These are phyloP conservation scores for Eurosta solidaginis DNA, from an alignment of 1,140 invertebrate species.

Conservation along the genomic window DNA sequence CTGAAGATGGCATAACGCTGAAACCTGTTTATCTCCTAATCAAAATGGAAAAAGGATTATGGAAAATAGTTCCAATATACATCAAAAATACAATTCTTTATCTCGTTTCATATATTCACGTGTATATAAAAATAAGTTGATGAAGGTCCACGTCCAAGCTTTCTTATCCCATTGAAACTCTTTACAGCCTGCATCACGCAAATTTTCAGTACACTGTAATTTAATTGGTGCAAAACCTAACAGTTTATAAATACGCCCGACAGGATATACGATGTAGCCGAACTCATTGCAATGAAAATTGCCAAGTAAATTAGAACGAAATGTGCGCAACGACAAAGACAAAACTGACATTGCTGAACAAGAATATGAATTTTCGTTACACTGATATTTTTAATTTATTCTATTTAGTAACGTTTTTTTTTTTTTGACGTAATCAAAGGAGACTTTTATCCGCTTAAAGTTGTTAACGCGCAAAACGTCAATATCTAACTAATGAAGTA, in stretches of 20 bases:
- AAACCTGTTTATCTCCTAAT: too few species aligned
- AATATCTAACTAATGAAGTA: not conserved
- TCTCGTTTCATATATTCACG: conserved; percentile 2
- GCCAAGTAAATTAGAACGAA: not conserved
- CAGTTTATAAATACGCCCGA: conserved; percentile 36
- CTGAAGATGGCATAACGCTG: too few species aligned
- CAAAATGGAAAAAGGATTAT: too few species aligned
- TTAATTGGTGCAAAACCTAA: conserved; percentile 34
- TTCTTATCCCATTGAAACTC: conserved; percentile 17
- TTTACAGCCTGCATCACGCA: not conserved
- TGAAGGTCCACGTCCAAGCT: not conserved
- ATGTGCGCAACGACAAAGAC: not conserved
- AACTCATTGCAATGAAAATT: conserved; percentile 30
- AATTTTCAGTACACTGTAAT: not conserved
- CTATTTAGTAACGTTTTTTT: not conserved
- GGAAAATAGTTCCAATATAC: too few species aligned
- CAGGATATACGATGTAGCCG: conserved; percentile 34
- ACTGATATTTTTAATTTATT: not conserved
- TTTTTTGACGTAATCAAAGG: too few species aligned
- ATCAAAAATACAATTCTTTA: not conserved
- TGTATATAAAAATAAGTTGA: conserved; percentile 15
- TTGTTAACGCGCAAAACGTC: not conserved
- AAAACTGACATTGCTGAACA: not conserved
- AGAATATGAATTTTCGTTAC: not conserved
- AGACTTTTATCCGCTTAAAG: not conserved